Evolutionary conservation across 2,888 invertebrate species (phyloP).

Genomic region (Drosophila melanosoma): DNA sequence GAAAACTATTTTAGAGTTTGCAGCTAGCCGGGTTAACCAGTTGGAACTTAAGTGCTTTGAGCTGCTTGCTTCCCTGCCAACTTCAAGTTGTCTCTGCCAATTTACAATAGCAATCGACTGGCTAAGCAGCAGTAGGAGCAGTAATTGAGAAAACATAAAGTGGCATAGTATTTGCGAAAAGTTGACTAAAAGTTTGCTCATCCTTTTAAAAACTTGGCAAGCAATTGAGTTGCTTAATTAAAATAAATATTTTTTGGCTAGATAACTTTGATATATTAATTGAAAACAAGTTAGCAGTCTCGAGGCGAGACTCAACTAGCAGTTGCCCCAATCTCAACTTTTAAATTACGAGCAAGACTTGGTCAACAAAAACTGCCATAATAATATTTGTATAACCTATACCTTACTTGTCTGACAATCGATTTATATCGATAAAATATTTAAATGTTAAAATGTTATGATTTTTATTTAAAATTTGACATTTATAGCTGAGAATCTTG

Average conservation of each 20-base stretch:
- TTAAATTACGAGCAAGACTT: not conserved
- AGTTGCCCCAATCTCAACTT: not conserved
- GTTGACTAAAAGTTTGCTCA: conserved; percentile 29
- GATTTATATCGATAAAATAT: not conserved
- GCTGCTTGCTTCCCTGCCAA: conserved; percentile 41
- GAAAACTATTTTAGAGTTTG: conserved; percentile 8
- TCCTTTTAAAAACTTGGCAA: conserved; percentile 33
- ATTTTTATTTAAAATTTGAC: not conserved
- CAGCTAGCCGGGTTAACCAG: conserved; percentile 19
- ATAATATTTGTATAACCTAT: not conserved
- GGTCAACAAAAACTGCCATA: not conserved
- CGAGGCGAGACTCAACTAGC: not conserved
- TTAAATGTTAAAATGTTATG: no score
- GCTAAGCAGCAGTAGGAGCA: not conserved
- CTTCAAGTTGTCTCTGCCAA: conserved; percentile 38
- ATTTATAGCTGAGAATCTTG: not conserved
- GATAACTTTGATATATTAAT: conserved; percentile 7
- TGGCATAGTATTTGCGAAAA: conserved; percentile 12
- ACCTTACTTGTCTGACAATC: not conserved
- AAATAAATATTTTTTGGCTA: conserved; percentile 12
- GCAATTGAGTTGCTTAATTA: conserved; percentile 28
- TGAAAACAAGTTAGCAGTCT: not conserved
- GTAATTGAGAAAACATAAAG: not conserved
- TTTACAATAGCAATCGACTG: conserved; percentile 21
- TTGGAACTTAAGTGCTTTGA: conserved; percentile 49